A percentile compares a stretch with the other conserved stretches of the same genome.
Evolutionary conservation across 1,140 invertebrate genomes (phyloP).

Genomic region (Helicoverpa zea): DNA sequence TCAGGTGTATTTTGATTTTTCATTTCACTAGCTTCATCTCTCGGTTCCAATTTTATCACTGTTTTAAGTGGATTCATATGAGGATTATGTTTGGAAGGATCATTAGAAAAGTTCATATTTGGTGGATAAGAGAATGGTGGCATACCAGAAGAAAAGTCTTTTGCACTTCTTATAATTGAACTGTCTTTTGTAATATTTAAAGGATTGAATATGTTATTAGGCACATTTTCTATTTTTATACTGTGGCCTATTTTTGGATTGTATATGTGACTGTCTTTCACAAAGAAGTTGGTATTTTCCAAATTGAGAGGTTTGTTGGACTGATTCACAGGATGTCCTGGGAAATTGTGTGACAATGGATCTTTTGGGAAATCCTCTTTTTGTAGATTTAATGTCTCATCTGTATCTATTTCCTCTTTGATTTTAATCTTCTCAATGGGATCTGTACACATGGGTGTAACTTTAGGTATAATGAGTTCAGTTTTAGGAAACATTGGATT

Average conservation of each 20-base stretch:
- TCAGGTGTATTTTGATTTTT: constrained; percentile 84
- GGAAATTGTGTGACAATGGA: constrained; percentile 79
- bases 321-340: constrained; percentile 74
- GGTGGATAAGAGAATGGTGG: constrained; percentile 78
- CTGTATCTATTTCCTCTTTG: constrained; percentile 87
- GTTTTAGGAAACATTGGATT: constrained; percentile 84
- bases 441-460: constrained; percentile 82
- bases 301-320: constrained; percentile 78
- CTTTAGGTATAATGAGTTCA: constrained; percentile 88
- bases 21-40: constrained; percentile 87
- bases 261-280: constrained; percentile 82
- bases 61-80: constrained; percentile 84
- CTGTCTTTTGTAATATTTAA: constrained; percentile 79
- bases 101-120: constrained; percentile 76
- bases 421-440: constrained; percentile 86
- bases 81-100: constrained; percentile 80
- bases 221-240: constrained; percentile 82
- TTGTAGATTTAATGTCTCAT: constrained; percentile 78
- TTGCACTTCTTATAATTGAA: constrained; percentile 80
- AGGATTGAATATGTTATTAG: constrained; percentile 81
- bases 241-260: constrained; percentile 80
- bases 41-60: constrained; percentile 87
- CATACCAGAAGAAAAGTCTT: constrained; percentile 77
- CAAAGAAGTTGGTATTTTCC: constrained; percentile 82
- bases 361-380: constrained; percentile 83